A percentile compares a stretch with the other conserved stretches of the same genome.
Evolutionary conservation across 2,888 invertebrate species (phyloP).

Genomic region (Papilio elwesi): DNA sequence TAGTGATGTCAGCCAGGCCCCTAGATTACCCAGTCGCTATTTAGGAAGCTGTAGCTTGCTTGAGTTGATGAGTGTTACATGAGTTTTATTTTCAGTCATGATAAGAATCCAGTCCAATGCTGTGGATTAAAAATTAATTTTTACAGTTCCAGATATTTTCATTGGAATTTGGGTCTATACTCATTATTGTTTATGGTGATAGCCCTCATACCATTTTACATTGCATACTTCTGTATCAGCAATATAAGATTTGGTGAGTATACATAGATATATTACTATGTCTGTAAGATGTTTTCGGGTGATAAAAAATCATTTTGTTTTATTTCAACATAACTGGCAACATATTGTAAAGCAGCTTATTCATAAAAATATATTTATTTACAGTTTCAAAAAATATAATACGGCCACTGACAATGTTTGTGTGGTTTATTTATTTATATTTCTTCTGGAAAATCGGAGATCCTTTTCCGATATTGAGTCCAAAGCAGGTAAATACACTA

Average conservation of each 20-base stretch:
- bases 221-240: slow-evolving; percentile 96
- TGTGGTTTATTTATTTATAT: slow-evolving; percentile 96
- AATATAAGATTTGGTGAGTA: slow-evolving; percentile 93
- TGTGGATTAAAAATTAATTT: slow-evolving; percentile 11
- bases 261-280: neutral
- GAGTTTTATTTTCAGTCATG: no score
- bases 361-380: slow-evolving; percentile 50
- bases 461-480: slow-evolving; percentile 98
- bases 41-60: no score
- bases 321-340: no score
- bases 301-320: neutral
- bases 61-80: no score
- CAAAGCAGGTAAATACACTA: slow-evolving; percentile 90
- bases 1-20: no score
- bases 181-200: slow-evolving; percentile 96
- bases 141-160: slow-evolving; percentile 93
- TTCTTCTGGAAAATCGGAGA: slow-evolving; percentile 99
- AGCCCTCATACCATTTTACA: slow-evolving; percentile 97
- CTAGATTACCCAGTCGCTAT: no score
- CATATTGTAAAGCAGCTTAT: neutral
- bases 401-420: slow-evolving; percentile 90
- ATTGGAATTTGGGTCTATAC: slow-evolving; percentile 97
- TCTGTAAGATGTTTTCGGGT: slow-evolving; percentile 5
- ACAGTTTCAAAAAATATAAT: slow-evolving; percentile 91
- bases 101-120: no score